phyloP scores from a whole-genome alignment of 2,888 invertebrate species.

The Oscheius sp. region DNA sequence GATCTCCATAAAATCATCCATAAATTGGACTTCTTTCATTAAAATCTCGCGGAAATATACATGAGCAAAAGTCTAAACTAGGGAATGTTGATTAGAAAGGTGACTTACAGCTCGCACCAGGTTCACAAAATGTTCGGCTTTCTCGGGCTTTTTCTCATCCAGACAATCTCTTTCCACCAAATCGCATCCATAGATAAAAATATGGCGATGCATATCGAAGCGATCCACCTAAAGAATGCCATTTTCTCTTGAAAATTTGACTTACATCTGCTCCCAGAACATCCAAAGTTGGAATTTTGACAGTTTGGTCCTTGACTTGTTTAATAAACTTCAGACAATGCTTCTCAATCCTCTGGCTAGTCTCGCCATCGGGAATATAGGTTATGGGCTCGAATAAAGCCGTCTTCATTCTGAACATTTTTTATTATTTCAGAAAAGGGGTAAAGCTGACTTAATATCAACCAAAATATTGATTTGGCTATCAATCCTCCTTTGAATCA shows the following conservation, averaged over 20 bases:
- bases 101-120: conserved; percentile 47
- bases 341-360: conserved; percentile 52
- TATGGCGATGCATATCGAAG: conserved; percentile 52
- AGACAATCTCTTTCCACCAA: conserved; percentile 37
- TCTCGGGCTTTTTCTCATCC: conserved; percentile 35
- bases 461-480: conserved; percentile 56
- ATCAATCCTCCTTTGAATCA: conserved; percentile 59
- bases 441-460: conserved; percentile 52
- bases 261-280: no score
- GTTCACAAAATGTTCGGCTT: conserved; percentile 37
- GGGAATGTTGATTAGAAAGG: no score
- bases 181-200: conserved; percentile 59
- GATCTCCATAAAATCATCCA: conserved; percentile 64
- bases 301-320: conserved; percentile 41
- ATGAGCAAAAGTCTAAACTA: conserved; percentile 40
- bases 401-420: conserved; percentile 27
- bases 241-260: no score
- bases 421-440: not conserved
- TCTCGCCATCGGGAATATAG: conserved; percentile 63
- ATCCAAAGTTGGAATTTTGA: conserved; percentile 45
- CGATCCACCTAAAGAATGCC: conserved; percentile 12
- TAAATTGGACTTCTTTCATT: conserved; percentile 55
- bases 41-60: conserved; percentile 65
- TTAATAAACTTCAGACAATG: conserved; percentile 56
- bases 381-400: conserved; percentile 61